A percentile compares a stretch with the other conserved stretches of the same genome.
phyloP scores from a whole-genome alignment of 2,888 invertebrate genomes.

The Pyrrhia umbra region DNA sequence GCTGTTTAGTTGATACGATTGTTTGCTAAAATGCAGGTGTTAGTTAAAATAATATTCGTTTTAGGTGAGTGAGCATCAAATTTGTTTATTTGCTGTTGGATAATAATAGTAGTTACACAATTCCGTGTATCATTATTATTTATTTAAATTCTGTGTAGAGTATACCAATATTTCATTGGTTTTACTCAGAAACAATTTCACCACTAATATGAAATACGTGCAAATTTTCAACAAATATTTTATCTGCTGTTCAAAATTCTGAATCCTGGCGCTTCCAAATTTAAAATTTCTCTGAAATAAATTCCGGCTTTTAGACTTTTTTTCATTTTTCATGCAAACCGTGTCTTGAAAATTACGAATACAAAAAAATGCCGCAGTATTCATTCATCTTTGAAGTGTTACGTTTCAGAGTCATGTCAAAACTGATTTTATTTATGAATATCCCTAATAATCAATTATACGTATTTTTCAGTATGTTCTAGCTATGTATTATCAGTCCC shows the following conservation, averaged over 20 bases:
- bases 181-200: neutral
- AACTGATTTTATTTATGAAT: neutral
- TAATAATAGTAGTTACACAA: neutral
- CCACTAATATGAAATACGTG: neutral
- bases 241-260: neutral
- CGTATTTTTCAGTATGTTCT: slow-evolving; percentile 45
- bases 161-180: neutral
- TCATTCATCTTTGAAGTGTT: neutral
- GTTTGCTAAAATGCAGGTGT: slow-evolving; percentile 67
- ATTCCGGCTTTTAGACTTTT: too few relatives aligned
- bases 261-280: neutral
- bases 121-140: neutral
- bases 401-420: neutral
- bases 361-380: neutral
- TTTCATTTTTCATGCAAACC: too few relatives aligned
- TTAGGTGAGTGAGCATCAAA: slow-evolving; percentile 62
- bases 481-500: slow-evolving; percentile 59
- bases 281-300: neutral
- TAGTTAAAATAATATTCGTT: slow-evolving; percentile 52
- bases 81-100: neutral
- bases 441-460: too few relatives aligned
- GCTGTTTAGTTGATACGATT: slow-evolving; percentile 62
- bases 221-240: neutral
- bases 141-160: neutral
- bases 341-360: neutral